These are phyloP conservation scores for Peromyscus leucopus DNA, from an alignment of 2,113 vertebrate species.

Conservation along the genomic window DNA sequence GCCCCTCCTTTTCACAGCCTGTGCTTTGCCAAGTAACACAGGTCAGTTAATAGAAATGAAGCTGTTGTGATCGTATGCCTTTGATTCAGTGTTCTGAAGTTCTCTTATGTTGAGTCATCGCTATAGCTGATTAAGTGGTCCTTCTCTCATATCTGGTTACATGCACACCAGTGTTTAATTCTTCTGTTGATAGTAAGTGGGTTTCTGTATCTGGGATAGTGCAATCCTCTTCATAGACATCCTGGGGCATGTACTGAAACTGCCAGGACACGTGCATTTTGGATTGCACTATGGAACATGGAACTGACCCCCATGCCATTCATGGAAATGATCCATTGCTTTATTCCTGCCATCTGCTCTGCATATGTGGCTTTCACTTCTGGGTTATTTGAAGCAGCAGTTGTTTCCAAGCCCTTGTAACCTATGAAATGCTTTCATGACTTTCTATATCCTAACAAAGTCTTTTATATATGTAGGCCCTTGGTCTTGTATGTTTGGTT, in stretches of 20 bases:
- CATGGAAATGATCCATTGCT: background rate
- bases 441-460: too few species aligned
- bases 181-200: background rate
- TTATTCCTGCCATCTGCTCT: background rate
- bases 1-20: background rate
- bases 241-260: background rate
- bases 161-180: background rate
- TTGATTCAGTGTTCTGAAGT: background rate
- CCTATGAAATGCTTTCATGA: background rate
- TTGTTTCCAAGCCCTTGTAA: background rate
- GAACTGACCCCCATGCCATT: background rate
- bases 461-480: background rate
- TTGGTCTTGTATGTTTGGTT: background rate
- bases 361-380: background rate
- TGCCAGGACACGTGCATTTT: background rate
- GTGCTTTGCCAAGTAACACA: background rate
- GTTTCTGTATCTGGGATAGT: background rate
- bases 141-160: background rate
- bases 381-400: background rate
- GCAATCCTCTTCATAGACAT: accelerated
- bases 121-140: background rate
- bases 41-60: background rate
- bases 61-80: background rate
- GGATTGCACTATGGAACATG: background rate
- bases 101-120: background rate